Evolutionary conservation across 2,888 invertebrate species (phyloP).

Genomic region (Drosophila subquinaria): DNA sequence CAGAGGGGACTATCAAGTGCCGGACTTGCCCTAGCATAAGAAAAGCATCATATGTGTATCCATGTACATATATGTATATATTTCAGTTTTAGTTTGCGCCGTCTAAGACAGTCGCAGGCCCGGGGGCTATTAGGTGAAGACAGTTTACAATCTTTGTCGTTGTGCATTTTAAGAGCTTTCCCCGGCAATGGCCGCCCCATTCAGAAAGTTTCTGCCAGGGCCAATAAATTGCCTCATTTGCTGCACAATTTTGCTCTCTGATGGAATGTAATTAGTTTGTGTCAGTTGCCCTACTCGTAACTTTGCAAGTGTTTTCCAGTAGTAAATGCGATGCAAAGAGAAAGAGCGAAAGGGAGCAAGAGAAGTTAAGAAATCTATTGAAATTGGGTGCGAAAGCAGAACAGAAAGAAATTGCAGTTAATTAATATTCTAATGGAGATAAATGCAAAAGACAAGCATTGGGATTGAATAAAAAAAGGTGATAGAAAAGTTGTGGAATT

Average conservation of each 20-base stretch:
- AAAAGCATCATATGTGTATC: slow-evolving; percentile 9
- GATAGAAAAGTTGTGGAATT: too few species aligned
- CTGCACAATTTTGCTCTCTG: slow-evolving; percentile 71
- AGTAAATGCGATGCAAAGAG: background rate
- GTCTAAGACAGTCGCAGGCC: slow-evolving; percentile 40
- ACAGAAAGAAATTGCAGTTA: slow-evolving; percentile 1
- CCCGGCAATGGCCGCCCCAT: slow-evolving; percentile 26
- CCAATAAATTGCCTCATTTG: slow-evolving; percentile 76
- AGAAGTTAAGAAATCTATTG: background rate
- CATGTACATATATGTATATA: slow-evolving; percentile 10
- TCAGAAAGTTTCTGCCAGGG: slow-evolving; percentile 44
- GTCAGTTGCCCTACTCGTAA: slow-evolving; percentile 58
- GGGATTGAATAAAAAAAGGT: background rate
- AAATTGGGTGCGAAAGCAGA: background rate
- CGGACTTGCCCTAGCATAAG: slow-evolving; percentile 37
- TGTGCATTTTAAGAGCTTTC: slow-evolving; percentile 62
- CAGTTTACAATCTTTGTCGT: slow-evolving; percentile 78
- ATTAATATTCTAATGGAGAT: background rate
- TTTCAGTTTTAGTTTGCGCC: slow-evolving; percentile 42
- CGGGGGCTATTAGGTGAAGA: slow-evolving; percentile 75
- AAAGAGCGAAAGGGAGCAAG: background rate
- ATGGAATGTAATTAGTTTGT: slow-evolving; percentile 81
- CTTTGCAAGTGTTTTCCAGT: background rate
- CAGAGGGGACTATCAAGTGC: slow-evolving; percentile 58
- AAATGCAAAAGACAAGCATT: background rate